Percentiles rank a stretch among this genome's conserved stretches.
phyloP scores from a whole-genome alignment of 2,797 vertebrate genomes.

The Eidolon dupreanum region DNA sequence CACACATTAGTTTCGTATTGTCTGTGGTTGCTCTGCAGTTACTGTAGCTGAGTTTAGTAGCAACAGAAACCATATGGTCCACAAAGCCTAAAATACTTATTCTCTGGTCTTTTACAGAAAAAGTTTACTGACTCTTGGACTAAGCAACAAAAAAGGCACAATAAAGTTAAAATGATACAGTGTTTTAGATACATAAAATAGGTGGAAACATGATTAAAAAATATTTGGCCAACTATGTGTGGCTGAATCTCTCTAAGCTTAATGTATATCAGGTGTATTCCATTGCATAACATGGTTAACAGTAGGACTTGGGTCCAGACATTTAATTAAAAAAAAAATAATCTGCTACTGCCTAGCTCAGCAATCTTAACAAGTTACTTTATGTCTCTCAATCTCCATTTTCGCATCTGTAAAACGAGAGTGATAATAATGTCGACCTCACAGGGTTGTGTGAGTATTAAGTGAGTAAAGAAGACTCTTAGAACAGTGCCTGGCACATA shows the following conservation, averaged over 20 bases:
- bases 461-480: neutral
- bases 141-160: neutral
- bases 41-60: neutral
- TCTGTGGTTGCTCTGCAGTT: neutral
- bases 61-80: neutral
- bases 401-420: neutral
- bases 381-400: neutral
- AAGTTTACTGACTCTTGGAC: neutral
- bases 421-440: accelerated
- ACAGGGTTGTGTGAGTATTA: neutral
- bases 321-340: neutral
- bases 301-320: neutral
- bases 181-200: neutral
- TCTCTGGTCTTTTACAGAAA: neutral
- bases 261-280: neutral
- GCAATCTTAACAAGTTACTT: neutral
- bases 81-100: neutral
- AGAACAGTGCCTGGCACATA: neutral
- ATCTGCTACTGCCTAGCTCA: neutral
- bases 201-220: neutral
- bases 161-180: neutral
- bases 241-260: neutral
- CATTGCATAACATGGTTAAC: neutral
- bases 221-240: neutral
- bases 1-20: neutral